Evolutionary conservation across 2,113 vertebrate species (phyloP).

Genomic region (Labeo catla): DNA sequence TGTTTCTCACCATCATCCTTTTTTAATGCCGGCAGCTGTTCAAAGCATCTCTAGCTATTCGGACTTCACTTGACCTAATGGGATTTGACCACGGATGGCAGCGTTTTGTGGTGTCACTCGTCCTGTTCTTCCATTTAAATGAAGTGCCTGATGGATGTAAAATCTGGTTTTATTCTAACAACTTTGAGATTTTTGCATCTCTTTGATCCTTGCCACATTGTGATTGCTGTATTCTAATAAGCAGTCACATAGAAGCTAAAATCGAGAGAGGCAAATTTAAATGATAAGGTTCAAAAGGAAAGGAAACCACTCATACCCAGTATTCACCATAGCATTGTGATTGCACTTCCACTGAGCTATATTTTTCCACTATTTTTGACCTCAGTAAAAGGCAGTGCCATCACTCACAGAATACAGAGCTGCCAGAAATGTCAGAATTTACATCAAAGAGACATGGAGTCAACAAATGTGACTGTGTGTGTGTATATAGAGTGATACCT

Average conservation of each 20-base stretch:
- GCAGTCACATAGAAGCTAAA: constrained; percentile 3
- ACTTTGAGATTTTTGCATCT: constrained; percentile 36
- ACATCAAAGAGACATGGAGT: constrained; percentile 62
- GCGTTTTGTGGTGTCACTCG: constrained; percentile 23
- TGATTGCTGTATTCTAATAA: constrained; percentile 28
- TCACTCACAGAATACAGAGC: constrained; percentile 61
- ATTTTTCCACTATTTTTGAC: constrained; percentile 33
- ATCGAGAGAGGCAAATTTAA: constrained; percentile 6
- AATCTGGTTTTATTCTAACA: constrained; percentile 37
- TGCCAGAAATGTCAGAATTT: constrained; percentile 76
- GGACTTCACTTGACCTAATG: constrained; percentile 54
- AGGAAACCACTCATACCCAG: not conserved
- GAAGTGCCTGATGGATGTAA: constrained; percentile 42
- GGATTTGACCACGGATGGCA: constrained; percentile 37
- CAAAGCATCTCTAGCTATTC: constrained; percentile 28
- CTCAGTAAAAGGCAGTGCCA: constrained; percentile 49
- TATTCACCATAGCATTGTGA: constrained; percentile 27
- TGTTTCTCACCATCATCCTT: constrained; percentile 12
- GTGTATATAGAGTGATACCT: constrained; percentile 26
- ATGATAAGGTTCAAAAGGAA: constrained; percentile 30
- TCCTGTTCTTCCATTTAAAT: constrained; percentile 44
- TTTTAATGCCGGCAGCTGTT: constrained; percentile 8
- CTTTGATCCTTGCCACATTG: constrained; percentile 51
- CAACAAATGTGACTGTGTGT: constrained; percentile 50
- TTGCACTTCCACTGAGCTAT: constrained; percentile 21